Percentiles rank a stretch among this genome's conserved stretches.
phyloP scores from a whole-genome alignment of 2,888 invertebrate genomes.

The Drosophila aldrichi region DNA sequence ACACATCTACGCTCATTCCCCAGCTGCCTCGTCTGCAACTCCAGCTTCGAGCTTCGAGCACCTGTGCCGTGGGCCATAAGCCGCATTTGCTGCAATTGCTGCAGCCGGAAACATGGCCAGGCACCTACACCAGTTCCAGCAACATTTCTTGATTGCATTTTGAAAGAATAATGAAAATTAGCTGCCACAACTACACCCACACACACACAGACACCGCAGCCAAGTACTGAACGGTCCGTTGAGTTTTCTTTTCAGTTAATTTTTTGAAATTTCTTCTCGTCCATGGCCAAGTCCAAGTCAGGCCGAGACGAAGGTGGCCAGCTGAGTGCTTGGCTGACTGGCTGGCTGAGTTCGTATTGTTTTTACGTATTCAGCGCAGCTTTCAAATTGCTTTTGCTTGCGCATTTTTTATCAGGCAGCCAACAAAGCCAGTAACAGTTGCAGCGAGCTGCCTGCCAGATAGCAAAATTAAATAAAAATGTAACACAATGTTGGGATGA shows the following conservation, averaged over 20 bases:
- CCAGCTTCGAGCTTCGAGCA: constrained; percentile 25
- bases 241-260: constrained; percentile 65
- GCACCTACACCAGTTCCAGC: constrained; percentile 15
- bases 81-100: constrained; percentile 44
- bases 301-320: constrained; percentile 37
- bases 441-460: constrained; percentile 58
- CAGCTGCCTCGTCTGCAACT: constrained; percentile 2
- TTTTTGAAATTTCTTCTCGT: constrained; percentile 53
- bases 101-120: constrained; percentile 30
- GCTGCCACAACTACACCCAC: constrained; percentile 70
- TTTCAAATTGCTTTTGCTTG: constrained; percentile 78
- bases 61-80: constrained; percentile 60
- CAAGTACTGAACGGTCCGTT: constrained; percentile 42
- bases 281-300: constrained; percentile 39
- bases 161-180: constrained; percentile 79
- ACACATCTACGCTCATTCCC: constrained; percentile 23
- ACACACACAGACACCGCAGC: constrained; percentile 24
- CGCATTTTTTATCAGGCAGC: constrained; percentile 75
- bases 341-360: constrained; percentile 56
- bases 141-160: constrained; percentile 77
- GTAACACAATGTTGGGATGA: constrained; percentile 72
- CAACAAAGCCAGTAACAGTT: constrained; percentile 60
- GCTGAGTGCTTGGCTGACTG: constrained; percentile 8
- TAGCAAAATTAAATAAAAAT: constrained; percentile 79
- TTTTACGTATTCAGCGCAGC: constrained; percentile 80